A percentile compares a stretch with the other conserved stretches of the same genome.
phyloP scores from a whole-genome alignment of 1,140 invertebrate species.

The Holotrichia oblita region DNA sequence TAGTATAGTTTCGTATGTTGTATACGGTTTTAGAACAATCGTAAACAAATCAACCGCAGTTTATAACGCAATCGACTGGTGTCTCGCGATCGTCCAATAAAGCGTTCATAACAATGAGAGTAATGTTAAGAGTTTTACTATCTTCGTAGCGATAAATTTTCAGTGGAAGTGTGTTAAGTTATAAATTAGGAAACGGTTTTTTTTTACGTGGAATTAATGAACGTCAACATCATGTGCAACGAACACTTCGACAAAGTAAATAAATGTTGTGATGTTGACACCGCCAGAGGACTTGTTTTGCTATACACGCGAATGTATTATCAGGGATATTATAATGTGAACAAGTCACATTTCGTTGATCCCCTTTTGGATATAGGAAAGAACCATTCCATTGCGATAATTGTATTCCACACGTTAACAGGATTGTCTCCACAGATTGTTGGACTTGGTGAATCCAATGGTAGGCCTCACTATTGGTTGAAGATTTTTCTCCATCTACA shows the following conservation, averaged over 20 bases:
- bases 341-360: too few relatives aligned
- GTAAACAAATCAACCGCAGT: constrained; percentile 19
- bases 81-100: constrained; percentile 21
- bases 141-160: constrained; percentile 12
- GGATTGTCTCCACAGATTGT: too few relatives aligned
- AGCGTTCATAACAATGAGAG: constrained; percentile 17
- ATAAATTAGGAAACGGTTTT: constrained; percentile 18
- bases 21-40: constrained; percentile 30
- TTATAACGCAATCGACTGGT: constrained; percentile 15
- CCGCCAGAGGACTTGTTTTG: too few relatives aligned
- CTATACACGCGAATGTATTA: too few relatives aligned
- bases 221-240: constrained; percentile 1
- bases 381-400: too few relatives aligned
- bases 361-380: too few relatives aligned
- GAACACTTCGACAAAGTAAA: background rate
- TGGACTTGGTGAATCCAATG: too few relatives aligned
- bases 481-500: too few relatives aligned
- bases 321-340: too few relatives aligned
- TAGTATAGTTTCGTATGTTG: background rate
- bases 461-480: too few relatives aligned
- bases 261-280: too few relatives aligned
- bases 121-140: constrained; percentile 23
- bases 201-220: constrained; percentile 32
- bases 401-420: too few relatives aligned
- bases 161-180: constrained; percentile 18